Evolutionary conservation across 1,140 invertebrate genomes (phyloP).

Genomic region (Metopolophium dirhodum): DNA sequence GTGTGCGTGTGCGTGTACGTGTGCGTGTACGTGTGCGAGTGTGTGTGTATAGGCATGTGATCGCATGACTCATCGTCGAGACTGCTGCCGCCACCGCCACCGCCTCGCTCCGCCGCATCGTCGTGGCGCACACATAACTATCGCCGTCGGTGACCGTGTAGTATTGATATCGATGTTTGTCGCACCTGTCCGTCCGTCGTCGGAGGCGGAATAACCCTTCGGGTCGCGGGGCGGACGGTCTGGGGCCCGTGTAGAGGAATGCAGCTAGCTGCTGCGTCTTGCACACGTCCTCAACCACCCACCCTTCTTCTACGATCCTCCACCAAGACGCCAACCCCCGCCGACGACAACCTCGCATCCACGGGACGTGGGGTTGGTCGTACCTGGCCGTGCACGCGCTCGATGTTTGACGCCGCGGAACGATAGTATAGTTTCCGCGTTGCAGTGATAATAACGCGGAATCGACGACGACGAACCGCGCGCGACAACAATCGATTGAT

Average conservation of each 20-base stretch:
- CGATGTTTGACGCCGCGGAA: neutral
- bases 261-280: neutral
- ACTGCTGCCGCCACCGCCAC: neutral
- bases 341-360: neutral
- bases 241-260: neutral
- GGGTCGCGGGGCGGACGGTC: neutral
- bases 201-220: neutral
- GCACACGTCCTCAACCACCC: neutral
- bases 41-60: constrained; percentile 53
- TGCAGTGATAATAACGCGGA: neutral
- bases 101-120: neutral
- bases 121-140: neutral
- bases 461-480: neutral
- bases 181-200: neutral
- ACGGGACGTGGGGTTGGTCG: neutral
- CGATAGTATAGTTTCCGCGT: neutral
- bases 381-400: neutral
- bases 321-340: neutral
- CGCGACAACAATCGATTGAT: constrained; percentile 10
- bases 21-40: neutral
- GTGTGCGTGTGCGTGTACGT: neutral
- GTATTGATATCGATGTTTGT: neutral
- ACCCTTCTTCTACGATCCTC: neutral
- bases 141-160: neutral
- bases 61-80: constrained; percentile 42